Evolutionary conservation across 1,140 invertebrate genomes (phyloP).

Genomic region (Lepidurus apus): DNA sequence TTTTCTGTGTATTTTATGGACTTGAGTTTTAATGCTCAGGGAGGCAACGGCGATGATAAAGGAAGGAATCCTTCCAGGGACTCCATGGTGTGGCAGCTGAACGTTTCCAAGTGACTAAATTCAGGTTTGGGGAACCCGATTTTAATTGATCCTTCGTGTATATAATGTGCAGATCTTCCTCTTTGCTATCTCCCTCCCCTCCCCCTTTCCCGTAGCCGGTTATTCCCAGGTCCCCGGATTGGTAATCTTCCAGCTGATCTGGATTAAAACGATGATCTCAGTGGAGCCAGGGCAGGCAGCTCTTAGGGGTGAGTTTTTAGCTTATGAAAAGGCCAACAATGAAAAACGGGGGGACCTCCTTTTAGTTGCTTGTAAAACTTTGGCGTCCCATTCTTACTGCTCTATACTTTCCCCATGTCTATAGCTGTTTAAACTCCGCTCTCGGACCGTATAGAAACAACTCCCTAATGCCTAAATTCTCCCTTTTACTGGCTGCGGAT

Average conservation of each 20-base stretch:
- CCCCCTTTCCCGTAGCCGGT: not conserved
- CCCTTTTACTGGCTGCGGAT: not conserved
- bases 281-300: constrained; percentile 8
- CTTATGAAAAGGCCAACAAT: constrained; percentile 11
- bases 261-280: constrained; percentile 19
- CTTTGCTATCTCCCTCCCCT: not conserved
- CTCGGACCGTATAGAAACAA: not conserved
- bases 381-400: not conserved
- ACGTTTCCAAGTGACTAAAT: constrained; percentile 1
- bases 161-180: constrained; percentile 14
- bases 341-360: not conserved
- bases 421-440: not conserved
- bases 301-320: constrained; percentile 3
- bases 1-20: not conserved
- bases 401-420: not conserved
- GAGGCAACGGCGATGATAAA: not conserved
- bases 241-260: constrained; percentile 13
- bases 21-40: not conserved
- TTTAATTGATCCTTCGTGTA: constrained; percentile 2
- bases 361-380: not conserved
- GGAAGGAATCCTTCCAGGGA: not conserved
- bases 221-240: not conserved
- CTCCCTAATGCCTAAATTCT: not conserved
- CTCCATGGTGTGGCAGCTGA: not conserved
- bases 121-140: not conserved